Conservation (phyloP, 2,797 vertebrate species). For the Cheirogaleus major region DNA sequence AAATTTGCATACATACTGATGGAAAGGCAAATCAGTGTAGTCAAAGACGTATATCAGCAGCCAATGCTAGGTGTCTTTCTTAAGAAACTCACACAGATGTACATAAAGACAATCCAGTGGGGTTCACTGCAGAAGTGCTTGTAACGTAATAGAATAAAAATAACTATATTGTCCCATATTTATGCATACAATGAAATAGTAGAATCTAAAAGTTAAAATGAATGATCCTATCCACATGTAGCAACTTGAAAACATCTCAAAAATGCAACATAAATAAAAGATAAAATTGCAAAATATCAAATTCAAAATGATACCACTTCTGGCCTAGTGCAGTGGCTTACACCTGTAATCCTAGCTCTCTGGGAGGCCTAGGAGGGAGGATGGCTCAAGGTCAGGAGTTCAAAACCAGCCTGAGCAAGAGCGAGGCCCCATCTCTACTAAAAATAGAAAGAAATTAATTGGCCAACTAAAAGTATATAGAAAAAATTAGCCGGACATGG, state of each 20-base stretch:
- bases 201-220: not conserved
- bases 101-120: not conserved
- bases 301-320: not conserved
- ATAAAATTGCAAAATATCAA: not conserved
- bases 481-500: too few species aligned
- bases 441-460: too few species aligned
- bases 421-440: too few species aligned
- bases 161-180: not conserved
- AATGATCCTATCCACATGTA: not conserved
- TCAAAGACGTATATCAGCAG: not conserved
- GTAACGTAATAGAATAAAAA: not conserved
- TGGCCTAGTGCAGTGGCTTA: not conserved
- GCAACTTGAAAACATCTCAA: not conserved
- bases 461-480: too few species aligned
- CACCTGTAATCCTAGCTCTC: too few species aligned
- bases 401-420: too few species aligned
- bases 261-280: not conserved
- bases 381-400: too few species aligned
- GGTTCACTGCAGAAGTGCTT: not conserved
- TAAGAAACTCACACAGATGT: not conserved
- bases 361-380: too few species aligned
- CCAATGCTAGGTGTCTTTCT: not conserved
- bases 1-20: not conserved
- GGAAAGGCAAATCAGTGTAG: not conserved
- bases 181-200: not conserved